Conservation (phyloP, 1,140 invertebrate species). For the Maconellicoccus hirsutus region DNA sequence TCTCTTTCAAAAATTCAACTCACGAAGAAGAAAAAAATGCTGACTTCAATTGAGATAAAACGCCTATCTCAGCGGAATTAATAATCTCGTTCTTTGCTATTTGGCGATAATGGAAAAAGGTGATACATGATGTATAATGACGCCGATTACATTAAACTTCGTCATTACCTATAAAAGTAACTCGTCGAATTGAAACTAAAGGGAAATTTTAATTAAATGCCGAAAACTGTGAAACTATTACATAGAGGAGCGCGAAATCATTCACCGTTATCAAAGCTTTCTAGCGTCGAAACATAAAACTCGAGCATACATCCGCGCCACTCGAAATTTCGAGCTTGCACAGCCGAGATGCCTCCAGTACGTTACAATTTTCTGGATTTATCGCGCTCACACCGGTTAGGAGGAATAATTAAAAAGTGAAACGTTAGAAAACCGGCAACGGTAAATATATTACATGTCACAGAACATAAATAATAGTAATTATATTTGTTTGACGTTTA, state of each 20-base stretch:
- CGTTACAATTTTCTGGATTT: no score
- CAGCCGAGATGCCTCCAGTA: no score
- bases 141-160: neutral
- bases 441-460: slow-evolving; percentile 1
- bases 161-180: neutral
- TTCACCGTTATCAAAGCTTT: neutral
- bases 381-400: neutral
- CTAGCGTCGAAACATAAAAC: no score
- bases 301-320: no score
- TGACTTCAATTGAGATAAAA: no score
- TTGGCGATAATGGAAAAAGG: no score
- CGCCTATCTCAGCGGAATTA: no score
- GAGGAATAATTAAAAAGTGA: slow-evolving; percentile 4
- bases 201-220: neutral
- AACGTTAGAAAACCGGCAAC: slow-evolving; percentile 2
- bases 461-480: slow-evolving; percentile 9
- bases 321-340: no score
- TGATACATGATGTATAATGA: no score
- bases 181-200: neutral
- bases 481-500: slow-evolving; percentile 3
- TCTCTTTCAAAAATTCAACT: no score
- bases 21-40: no score
- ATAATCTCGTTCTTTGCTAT: no score
- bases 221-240: neutral
- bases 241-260: neutral